phyloP scores from a whole-genome alignment of 2,113 vertebrate species.

The Grammomys surdaster region DNA sequence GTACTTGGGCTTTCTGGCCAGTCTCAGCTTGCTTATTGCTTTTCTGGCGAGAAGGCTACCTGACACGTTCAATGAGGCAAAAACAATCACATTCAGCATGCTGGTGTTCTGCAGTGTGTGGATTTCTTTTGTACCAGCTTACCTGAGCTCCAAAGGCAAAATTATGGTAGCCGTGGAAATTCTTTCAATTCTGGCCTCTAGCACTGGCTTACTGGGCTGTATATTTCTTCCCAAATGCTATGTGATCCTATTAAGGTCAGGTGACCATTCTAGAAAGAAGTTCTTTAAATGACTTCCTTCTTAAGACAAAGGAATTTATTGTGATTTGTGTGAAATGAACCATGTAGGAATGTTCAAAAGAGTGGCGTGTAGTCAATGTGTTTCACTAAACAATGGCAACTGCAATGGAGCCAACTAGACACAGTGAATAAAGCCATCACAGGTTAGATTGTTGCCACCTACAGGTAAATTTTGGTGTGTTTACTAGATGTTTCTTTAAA shows the following conservation, averaged over 20 bases:
- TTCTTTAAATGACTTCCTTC: not conserved
- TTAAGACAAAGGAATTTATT: not conserved
- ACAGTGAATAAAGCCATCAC: not conserved
- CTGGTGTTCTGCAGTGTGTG: not conserved
- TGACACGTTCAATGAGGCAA: slow-evolving; percentile 10
- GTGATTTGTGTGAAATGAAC: not conserved
- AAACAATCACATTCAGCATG: not conserved
- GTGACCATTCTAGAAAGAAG: not conserved
- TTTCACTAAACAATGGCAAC: not conserved
- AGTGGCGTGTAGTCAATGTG: not conserved
- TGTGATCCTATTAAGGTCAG: not conserved
- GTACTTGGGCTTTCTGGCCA: not conserved
- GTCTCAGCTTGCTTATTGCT: not conserved
- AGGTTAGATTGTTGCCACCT: not conserved
- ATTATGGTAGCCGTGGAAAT: not conserved
- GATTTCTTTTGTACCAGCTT: not conserved
- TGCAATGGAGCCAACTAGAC: not conserved
- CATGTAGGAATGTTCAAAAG: not conserved
- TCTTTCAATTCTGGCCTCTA: not conserved
- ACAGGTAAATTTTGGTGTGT: not conserved
- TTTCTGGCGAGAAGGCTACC: not conserved
- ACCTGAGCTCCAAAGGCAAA: not conserved
- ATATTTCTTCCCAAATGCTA: not conserved
- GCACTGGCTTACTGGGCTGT: not conserved
- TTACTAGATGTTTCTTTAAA: not conserved